Base-by-base conservation (phyloP, 1,140 invertebrate genomes). In the Microplitis demolitor region DNA sequence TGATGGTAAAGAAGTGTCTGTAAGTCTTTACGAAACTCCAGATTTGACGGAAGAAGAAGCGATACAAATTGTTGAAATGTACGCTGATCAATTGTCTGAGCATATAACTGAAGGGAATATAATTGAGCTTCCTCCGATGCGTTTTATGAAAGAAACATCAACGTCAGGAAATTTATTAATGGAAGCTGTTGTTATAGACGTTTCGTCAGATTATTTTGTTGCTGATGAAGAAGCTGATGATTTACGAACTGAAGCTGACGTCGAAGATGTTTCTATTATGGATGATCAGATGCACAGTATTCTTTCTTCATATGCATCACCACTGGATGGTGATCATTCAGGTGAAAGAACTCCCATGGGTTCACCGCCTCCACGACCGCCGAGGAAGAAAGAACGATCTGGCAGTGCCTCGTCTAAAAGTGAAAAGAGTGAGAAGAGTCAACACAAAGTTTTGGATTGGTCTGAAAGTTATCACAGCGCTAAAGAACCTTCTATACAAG, bases 1-100 rank as follows among this genome's bases (percentile, higher is more conserved):
- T 75, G 95, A 96, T 80, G 95, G 95, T 4, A 96, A 95, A 87
- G 95, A 96, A 87, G 93, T 96, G 0, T 96, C 95, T 0, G 93
- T 97, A 0, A 96, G 94, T 5, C 85, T 97, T 2, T 97, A 96
- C 80, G 95, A 97, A 88, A 97, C 95, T 1, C 95, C 95, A 1
- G 95, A 97, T 87, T 88, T 97, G 13, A 96, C 95, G 0, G 94
- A 96, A 87, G 94, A 96, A 83, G 95, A 97, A 87, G 95, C 95
- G 0, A 86, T 96, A 11, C 93, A 96, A 85, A 95, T 97, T 78
- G 92, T 96, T 0, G 95, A 97, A 88, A 96, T 96, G 94, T 97
- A 96, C 85, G 95, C 95, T 0, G 94, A 97, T 82, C 94, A 97
- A 84, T 88, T 96, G 61, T 96, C 95, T 0, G 95, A 96, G 87